Evolutionary conservation across 92 coral and sea anemone genomes (phyloP).

Genomic region (Umimayanthus chanpuru): DNA sequence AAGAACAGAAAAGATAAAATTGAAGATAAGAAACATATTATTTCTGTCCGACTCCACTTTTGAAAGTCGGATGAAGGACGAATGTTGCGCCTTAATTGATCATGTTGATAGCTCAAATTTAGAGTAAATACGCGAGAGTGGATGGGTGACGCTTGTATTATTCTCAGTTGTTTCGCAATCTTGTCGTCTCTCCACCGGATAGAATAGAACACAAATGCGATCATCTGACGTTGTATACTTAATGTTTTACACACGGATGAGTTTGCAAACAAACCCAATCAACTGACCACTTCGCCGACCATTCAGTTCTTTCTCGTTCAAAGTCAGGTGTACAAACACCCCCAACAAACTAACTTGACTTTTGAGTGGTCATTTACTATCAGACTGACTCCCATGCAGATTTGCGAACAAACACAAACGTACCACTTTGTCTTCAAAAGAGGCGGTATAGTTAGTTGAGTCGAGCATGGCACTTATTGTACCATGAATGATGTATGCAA

Average conservation of each 20-base stretch:
- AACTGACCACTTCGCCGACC: not conserved
- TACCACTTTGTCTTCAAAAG: no score
- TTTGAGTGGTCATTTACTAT: not conserved
- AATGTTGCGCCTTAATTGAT: no score
- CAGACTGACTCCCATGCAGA: not conserved
- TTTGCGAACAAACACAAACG: no score
- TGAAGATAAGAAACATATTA: not conserved
- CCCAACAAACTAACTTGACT: not conserved
- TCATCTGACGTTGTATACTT: not conserved
- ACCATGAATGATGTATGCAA: no score
- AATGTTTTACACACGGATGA: not conserved
- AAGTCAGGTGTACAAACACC: not conserved
- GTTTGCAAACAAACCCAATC: not conserved
- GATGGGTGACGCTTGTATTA: not conserved
- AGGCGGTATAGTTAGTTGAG: no score
- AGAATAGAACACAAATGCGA: not conserved
- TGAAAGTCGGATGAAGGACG: not conserved
- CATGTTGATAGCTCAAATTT: not conserved
- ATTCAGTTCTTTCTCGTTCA: not conserved
- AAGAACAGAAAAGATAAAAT: not conserved
- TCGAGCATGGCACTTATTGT: no score
- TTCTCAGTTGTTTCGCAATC: not conserved
- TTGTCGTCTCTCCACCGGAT: conserved; percentile 1
- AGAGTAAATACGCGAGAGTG: no score
- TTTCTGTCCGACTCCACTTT: not conserved